Percentiles rank a stretch among this genome's conserved stretches.
Conservation (phyloP, 2,888 invertebrate species). For the Celastrina argiolus region DNA sequence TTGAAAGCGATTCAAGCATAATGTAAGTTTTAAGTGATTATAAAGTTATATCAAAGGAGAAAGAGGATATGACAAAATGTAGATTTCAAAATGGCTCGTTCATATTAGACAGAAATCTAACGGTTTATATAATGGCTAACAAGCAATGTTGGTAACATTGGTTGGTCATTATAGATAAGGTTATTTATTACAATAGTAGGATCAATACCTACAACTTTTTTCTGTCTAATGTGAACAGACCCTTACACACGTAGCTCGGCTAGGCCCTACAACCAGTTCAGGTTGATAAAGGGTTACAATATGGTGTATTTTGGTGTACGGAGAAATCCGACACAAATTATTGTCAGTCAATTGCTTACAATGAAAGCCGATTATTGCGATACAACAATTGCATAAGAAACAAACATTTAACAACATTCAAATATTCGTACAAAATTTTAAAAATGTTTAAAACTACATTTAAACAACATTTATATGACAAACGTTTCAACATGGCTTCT, state of each 20-base stretch:
- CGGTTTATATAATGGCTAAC: not conserved
- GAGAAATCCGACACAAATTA: constrained; percentile 44
- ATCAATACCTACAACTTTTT: not conserved
- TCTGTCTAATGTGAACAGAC: not conserved
- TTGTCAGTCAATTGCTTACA: constrained; percentile 64
- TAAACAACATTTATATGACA: constrained; percentile 19
- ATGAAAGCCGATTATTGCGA: constrained; percentile 35
- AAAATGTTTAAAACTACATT: constrained; percentile 50
- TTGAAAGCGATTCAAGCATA: not conserved
- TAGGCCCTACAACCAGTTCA: not conserved
- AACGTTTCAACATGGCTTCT: constrained; percentile 23
- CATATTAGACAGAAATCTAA: not conserved
- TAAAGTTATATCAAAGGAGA: not conserved
- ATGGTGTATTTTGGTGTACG: not conserved
- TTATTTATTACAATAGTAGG: too few species aligned
- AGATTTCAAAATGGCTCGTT: not conserved
- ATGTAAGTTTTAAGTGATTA: not conserved
- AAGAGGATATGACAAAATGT: not conserved
- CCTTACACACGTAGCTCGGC: not conserved
- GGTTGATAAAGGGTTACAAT: not conserved
- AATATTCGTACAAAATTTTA: constrained; percentile 51
- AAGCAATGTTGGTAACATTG: too few species aligned
- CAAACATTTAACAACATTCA: constrained; percentile 46
- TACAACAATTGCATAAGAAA: constrained; percentile 35
- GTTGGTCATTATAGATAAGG: too few species aligned